phyloP scores from a whole-genome alignment of 2,888 invertebrate species.

The Diloba caeruleocephala region DNA sequence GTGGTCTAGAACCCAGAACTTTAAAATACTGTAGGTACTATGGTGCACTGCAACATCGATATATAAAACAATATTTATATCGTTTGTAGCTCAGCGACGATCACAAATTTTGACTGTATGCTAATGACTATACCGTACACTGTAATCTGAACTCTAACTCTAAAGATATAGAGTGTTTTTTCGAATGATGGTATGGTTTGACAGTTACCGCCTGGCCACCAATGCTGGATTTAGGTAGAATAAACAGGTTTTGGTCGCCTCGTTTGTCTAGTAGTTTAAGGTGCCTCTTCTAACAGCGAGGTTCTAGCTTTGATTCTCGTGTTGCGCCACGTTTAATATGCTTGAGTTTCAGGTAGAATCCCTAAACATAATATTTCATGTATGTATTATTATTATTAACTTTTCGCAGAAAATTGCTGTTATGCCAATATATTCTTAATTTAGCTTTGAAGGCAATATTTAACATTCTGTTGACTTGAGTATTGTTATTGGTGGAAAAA shows the following conservation, averaged over 20 bases:
- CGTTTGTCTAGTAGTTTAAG: constrained; percentile 47
- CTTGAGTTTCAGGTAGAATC: constrained; percentile 31
- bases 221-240: constrained; percentile 54
- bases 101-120: constrained; percentile 50
- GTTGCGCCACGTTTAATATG: constrained; percentile 36
- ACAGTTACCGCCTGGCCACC: constrained; percentile 51
- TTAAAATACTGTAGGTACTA: neutral
- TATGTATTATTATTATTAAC: constrained; percentile 2
- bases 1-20: constrained; percentile 17
- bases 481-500: too few species aligned
- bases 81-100: constrained; percentile 37
- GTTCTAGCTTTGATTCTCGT: constrained; percentile 43
- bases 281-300: constrained; percentile 48
- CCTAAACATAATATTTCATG: constrained; percentile 2
- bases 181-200: constrained; percentile 23
- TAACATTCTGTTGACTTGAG: too few species aligned
- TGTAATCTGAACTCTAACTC: constrained; percentile 10
- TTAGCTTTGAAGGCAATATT: too few species aligned
- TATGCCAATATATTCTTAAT: too few species aligned
- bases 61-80: constrained; percentile 51
- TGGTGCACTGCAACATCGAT: constrained; percentile 29
- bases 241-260: constrained; percentile 53
- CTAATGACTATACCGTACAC: constrained; percentile 26
- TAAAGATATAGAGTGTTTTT: neutral
- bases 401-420: too few species aligned